phyloP scores from a whole-genome alignment of 1,140 invertebrate genomes.

The Ctenoplectra terminalis region DNA sequence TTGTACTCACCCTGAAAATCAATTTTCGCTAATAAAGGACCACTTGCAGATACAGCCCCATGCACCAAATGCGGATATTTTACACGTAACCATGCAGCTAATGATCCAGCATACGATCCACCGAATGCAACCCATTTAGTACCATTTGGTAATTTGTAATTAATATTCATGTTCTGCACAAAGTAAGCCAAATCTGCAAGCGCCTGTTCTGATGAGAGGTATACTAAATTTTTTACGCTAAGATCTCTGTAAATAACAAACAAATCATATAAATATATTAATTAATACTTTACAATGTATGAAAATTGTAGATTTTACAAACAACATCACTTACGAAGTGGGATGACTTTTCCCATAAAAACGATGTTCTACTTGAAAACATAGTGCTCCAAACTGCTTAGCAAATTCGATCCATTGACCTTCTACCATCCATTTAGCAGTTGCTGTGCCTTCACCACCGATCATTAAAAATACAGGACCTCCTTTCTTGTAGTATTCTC shows the following conservation, averaged over 20 bases:
- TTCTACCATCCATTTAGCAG: conserved; percentile 91
- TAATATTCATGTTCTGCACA: conserved; percentile 86
- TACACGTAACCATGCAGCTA: conserved; percentile 94
- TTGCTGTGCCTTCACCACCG: conserved; percentile 90
- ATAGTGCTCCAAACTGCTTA: conserved; percentile 90
- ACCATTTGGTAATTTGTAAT: conserved; percentile 85
- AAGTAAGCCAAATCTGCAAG: conserved; percentile 94
- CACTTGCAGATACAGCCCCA: conserved; percentile 94
- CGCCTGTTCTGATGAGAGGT: conserved; percentile 93
- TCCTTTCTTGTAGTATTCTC: conserved; percentile 87
- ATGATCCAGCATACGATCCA: conserved; percentile 95
- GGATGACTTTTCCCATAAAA: conserved; percentile 97
- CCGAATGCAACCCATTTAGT: conserved; percentile 97
- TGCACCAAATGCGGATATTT: conserved; percentile 96
- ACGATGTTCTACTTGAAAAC: conserved; percentile 95
- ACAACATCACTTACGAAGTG: conserved; percentile 84
- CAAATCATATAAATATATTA: neutral
- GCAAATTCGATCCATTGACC: conserved; percentile 94
- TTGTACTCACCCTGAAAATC: conserved; percentile 89
- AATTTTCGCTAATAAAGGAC: conserved; percentile 91
- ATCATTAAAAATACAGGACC: conserved; percentile 95
- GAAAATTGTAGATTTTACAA: conserved; percentile 3
- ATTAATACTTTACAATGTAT: conserved; percentile 5
- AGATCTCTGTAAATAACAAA: conserved; percentile 86
- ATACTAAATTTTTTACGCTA: conserved; percentile 89